These are phyloP conservation scores for Enteromius argenteus DNA, from an alignment of 2,797 vertebrate species.

Conservation along the genomic window DNA sequence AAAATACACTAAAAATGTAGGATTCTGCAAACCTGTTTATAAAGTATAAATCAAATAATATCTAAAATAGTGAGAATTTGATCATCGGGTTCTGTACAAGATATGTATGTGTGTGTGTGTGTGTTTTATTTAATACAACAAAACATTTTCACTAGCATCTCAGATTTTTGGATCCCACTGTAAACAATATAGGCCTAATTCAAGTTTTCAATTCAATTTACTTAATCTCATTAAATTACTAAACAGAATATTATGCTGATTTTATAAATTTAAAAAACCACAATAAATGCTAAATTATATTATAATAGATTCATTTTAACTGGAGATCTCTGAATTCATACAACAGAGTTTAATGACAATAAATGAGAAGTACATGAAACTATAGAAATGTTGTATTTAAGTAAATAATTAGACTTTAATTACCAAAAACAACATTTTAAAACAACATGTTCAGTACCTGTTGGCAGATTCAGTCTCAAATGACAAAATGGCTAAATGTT, in stretches of 20 bases:
- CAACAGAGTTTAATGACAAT: neutral
- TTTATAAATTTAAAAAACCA: neutral
- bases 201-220: neutral
- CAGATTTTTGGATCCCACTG: neutral
- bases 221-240: neutral
- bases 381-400: neutral
- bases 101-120: neutral
- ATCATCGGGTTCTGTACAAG: neutral
- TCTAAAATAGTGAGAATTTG: neutral
- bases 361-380: neutral
- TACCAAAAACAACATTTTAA: neutral
- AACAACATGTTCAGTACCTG: neutral
- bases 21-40: neutral
- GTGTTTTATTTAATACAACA: too few species aligned
- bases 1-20: neutral
- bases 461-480: conserved; percentile 1
- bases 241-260: neutral
- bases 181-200: neutral
- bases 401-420: neutral
- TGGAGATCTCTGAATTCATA: neutral
- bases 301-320: neutral
- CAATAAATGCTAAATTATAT: neutral
- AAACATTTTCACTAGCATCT: neutral
- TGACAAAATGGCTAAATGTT: neutral
- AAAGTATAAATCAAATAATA: neutral